A percentile compares a stretch with the other conserved stretches of the same genome.
Conservation (phyloP, 2,113 vertebrate genomes). For the Mellivora capensis region DNA sequence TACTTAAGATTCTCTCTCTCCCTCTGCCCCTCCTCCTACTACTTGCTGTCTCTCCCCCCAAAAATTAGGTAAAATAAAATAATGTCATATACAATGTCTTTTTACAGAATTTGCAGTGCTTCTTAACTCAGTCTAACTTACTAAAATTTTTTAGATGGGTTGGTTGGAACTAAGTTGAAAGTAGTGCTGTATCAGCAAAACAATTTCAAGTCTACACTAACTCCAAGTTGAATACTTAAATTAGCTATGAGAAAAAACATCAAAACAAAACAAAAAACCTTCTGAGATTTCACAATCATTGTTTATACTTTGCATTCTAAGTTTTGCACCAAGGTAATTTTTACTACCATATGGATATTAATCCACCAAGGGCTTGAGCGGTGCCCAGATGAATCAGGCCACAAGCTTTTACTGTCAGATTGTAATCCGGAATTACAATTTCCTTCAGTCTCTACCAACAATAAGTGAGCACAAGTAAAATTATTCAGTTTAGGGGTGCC, state of each 20-base stretch:
- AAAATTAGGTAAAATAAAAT: background rate
- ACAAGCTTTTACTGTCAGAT: background rate
- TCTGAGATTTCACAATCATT: background rate
- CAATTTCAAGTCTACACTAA: background rate
- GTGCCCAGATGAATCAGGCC: background rate
- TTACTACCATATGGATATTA: background rate
- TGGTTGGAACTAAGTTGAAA: background rate
- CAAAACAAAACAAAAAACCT: background rate
- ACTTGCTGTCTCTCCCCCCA: background rate
- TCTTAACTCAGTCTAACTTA: background rate
- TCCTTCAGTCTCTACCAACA: background rate
- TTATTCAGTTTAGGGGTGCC: background rate
- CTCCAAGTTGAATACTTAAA: background rate
- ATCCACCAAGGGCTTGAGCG: background rate
- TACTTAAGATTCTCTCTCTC: background rate
- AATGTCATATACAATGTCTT: background rate
- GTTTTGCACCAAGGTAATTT: background rate
- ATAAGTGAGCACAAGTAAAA: background rate
- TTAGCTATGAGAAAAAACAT: background rate
- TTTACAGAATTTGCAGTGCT: background rate
- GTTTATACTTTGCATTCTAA: background rate
- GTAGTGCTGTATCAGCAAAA: background rate
- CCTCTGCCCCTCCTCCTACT: background rate
- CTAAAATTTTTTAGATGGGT: background rate
- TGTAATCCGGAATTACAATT: background rate